Evolutionary conservation across 2,888 invertebrate species (phyloP).

Genomic region (Rhopalosiphum nymphaeae): DNA sequence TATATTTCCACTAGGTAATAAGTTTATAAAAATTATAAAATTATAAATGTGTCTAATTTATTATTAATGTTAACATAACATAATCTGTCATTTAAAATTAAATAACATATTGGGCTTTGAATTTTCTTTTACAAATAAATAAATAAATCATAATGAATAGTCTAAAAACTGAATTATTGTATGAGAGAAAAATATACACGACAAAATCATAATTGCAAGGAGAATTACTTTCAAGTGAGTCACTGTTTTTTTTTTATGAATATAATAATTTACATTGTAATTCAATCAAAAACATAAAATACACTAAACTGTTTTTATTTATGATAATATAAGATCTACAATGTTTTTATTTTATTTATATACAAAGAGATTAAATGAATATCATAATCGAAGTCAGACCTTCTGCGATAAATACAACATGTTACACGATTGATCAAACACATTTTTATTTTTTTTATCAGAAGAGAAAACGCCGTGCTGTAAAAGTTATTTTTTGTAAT

Average conservation of each 20-base stretch:
- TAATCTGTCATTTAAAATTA: not conserved
- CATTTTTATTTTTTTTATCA: not conserved
- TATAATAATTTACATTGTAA: not conserved
- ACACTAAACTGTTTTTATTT: not conserved
- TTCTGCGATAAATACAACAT: not conserved
- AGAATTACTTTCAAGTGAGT: constrained; percentile 4
- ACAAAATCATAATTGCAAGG: not conserved
- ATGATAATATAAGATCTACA: not conserved
- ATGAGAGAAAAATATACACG: not conserved
- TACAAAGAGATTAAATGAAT: not conserved
- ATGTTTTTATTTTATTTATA: not conserved
- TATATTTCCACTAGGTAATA: not conserved
- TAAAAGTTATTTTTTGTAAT: not conserved
- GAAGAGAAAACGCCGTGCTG: not conserved
- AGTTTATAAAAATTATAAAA: not conserved
- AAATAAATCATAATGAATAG: not conserved
- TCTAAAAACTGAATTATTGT: not conserved
- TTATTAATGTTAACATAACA: not conserved
- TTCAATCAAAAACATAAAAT: not conserved
- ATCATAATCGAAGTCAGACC: not conserved
- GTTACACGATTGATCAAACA: constrained; percentile 1
- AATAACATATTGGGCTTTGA: not conserved
- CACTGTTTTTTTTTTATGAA: too few species aligned
- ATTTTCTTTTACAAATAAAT: not conserved
- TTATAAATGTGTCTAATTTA: not conserved